A percentile compares a stretch with the other conserved stretches of the same genome.
Evolutionary conservation across 2,797 vertebrate species (phyloP).

Genomic region (Leptodactylus fallax): DNA sequence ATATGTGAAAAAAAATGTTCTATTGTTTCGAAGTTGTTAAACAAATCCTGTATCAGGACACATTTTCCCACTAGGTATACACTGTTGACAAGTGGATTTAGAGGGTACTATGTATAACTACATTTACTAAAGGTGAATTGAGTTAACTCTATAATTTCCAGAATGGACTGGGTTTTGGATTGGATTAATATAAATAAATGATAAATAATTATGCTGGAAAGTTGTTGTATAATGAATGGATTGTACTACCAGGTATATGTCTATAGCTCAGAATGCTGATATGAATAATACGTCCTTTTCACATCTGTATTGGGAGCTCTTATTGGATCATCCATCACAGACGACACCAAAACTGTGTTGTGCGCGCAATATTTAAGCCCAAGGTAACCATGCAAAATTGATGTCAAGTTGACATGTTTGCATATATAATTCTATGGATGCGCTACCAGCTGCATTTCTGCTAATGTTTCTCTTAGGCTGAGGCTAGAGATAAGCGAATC

Average conservation of each 20-base stretch:
- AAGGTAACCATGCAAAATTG: too few species aligned
- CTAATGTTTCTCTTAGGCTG: too few species aligned
- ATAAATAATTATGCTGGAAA: not conserved
- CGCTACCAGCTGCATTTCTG: too few species aligned
- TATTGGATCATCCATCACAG: too few species aligned
- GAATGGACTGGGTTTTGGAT: not conserved
- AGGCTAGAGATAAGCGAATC: too few species aligned
- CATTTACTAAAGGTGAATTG: not conserved
- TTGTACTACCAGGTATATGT: not conserved
- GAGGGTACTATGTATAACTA: constrained; percentile 20
- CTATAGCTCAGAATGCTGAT: too few species aligned
- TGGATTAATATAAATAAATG: constrained; percentile 6
- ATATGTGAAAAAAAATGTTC: constrained; percentile 58
- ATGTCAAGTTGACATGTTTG: too few species aligned
- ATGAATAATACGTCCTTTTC: too few species aligned
- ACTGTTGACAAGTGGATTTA: constrained; percentile 53
- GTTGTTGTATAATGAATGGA: not conserved
- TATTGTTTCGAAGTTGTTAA: constrained; percentile 44
- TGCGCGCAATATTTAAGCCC: too few species aligned
- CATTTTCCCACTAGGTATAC: constrained; percentile 40
- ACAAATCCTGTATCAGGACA: constrained; percentile 46
- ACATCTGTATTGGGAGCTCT: too few species aligned
- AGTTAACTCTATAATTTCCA: constrained; percentile 31
- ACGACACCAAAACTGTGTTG: too few species aligned
- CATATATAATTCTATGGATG: too few species aligned